Evolutionary conservation across 2,113 vertebrate genomes (phyloP).

Genomic region (Cercopithecus mona): DNA sequence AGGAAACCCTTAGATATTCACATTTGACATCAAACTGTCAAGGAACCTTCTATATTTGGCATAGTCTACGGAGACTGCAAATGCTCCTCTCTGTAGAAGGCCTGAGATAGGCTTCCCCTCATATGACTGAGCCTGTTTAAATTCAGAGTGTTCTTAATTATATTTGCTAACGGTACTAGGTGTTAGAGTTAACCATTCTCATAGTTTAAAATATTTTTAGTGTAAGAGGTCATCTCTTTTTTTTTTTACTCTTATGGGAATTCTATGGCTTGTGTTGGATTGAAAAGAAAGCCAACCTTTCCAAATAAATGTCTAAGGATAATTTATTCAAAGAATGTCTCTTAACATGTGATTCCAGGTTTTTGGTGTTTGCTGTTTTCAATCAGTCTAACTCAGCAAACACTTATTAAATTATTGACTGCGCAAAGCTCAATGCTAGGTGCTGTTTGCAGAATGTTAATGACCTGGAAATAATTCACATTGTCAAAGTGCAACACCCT

Average conservation of each 20-base stretch:
- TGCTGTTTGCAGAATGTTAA: constrained; percentile 50
- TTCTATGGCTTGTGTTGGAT: neutral
- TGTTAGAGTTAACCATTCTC: constrained; percentile 31
- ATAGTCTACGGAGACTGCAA: neutral
- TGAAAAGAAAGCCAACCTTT: neutral
- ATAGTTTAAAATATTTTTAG: constrained; percentile 48
- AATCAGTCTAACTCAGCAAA: constrained; percentile 65
- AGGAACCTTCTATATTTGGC: constrained; percentile 63
- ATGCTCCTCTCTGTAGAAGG: neutral
- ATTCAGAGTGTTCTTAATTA: constrained; percentile 9
- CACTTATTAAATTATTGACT: constrained; percentile 66
- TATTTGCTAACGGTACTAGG: constrained; percentile 20
- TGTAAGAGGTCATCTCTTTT: neutral
- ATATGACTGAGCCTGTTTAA: constrained; percentile 32
- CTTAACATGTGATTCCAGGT: constrained; percentile 58
- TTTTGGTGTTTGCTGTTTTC: constrained; percentile 69
- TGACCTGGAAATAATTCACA: constrained; percentile 42
- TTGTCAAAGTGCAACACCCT: constrained; percentile 11
- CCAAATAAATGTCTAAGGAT: constrained; percentile 47
- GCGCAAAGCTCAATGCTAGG: constrained; percentile 24
- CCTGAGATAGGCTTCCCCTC: neutral
- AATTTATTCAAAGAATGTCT: constrained; percentile 73
- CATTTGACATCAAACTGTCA: constrained; percentile 56
- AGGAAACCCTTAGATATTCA: constrained; percentile 61
- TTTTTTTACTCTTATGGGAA: neutral